phyloP scores from a whole-genome alignment of 2,113 vertebrate species.

The Nothoprocta pentlandii region DNA sequence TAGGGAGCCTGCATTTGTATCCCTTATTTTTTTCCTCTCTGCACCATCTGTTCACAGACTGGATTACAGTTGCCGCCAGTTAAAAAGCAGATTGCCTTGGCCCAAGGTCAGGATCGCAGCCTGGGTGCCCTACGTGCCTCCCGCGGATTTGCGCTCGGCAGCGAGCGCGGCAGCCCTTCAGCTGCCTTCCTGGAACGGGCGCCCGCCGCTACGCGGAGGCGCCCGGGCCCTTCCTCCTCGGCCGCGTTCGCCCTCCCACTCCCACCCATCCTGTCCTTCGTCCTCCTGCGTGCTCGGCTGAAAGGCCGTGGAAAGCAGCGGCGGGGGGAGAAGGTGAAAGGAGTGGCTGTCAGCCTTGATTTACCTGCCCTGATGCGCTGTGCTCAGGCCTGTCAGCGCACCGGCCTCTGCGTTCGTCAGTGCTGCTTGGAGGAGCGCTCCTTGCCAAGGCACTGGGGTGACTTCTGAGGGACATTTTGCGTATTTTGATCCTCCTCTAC shows the following conservation, averaged over 20 bases:
- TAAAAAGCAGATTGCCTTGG: conserved; percentile 79
- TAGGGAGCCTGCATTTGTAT: conserved; percentile 47
- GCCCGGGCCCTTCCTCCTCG: neutral
- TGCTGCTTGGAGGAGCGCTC: neutral
- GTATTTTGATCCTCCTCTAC: neutral
- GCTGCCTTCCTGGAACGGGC: neutral
- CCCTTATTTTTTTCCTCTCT: conserved; percentile 44
- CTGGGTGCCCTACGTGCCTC: conserved; percentile 17
- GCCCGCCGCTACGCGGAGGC: neutral
- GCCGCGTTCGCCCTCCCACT: neutral
- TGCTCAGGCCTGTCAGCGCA: conserved; percentile 14
- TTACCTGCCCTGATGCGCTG: conserved; percentile 16
- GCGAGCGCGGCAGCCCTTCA: neutral
- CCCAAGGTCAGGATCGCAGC: conserved; percentile 66
- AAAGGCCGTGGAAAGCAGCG: neutral
- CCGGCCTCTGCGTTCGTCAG: neutral
- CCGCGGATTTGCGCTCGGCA: neutral
- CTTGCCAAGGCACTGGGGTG: neutral
- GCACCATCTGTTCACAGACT: conserved; percentile 75
- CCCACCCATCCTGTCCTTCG: neutral
- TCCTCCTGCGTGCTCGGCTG: neutral
- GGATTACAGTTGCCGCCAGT: conserved; percentile 73
- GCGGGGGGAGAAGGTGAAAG: neutral
- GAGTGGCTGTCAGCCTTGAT: conserved; percentile 41
- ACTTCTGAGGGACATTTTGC: neutral